Conservation (phyloP, 2,797 vertebrate genomes). For the Ctenopoma kingsleyae region DNA sequence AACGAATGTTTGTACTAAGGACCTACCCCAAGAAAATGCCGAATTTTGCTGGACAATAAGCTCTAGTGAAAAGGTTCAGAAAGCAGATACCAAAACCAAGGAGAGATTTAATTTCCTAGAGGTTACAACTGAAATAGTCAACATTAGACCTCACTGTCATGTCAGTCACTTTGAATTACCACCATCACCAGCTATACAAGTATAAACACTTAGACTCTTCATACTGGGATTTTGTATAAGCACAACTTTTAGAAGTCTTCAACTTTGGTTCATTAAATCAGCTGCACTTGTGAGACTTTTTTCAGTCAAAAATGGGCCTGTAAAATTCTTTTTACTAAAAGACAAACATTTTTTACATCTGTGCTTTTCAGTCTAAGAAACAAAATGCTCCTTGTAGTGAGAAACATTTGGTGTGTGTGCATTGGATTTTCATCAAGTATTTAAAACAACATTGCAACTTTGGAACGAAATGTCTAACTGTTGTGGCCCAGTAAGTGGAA, state of each 20-base stretch:
- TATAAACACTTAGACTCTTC: constrained; percentile 16
- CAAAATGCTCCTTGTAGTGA: background rate
- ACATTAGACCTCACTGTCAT: constrained; percentile 57
- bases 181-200: constrained; percentile 54
- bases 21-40: constrained; percentile 39
- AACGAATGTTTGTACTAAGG: constrained; percentile 59
- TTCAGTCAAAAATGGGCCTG: background rate
- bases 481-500: background rate
- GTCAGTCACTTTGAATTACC: constrained; percentile 38
- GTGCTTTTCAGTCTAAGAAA: constrained; percentile 3
- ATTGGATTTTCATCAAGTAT: background rate
- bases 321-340: background rate
- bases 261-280: background rate
- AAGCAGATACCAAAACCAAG: constrained; percentile 51
- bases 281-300: background rate
- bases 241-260: constrained; percentile 3
- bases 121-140: constrained; percentile 45
- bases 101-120: constrained; percentile 33
- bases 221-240: constrained; percentile 26
- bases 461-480: background rate
- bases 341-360: background rate
- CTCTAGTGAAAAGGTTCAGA: constrained; percentile 40
- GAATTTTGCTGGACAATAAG: constrained; percentile 29
- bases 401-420: background rate
- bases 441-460: background rate